These are phyloP conservation scores for Notospermus geniculatus DNA, from an alignment of 1,140 invertebrate species.

Conservation along the genomic window DNA sequence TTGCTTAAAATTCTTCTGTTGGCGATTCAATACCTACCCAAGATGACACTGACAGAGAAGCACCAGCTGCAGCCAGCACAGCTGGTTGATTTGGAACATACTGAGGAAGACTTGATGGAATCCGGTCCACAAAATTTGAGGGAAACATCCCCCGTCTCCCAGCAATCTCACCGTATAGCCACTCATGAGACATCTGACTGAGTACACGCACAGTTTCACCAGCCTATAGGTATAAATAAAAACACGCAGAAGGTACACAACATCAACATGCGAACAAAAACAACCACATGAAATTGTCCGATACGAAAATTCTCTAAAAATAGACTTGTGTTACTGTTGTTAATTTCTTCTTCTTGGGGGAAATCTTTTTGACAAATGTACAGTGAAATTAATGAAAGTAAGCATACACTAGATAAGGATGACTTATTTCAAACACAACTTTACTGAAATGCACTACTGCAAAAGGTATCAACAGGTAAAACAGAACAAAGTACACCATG, in stretches of 20 bases:
- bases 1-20: neutral
- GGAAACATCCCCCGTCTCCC: slow-evolving; percentile 76
- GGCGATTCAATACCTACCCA: neutral
- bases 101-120: slow-evolving; percentile 4
- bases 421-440: neutral
- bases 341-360: neutral
- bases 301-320: no score
- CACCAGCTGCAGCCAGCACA: neutral
- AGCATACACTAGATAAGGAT: neutral
- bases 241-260: neutral
- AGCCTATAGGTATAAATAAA: slow-evolving; percentile 50
- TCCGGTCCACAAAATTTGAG: slow-evolving; percentile 67
- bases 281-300: no score
- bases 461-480: slow-evolving; percentile 61
- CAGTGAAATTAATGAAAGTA: no score
- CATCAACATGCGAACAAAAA: neutral
- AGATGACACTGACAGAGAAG: neutral
- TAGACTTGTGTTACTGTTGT: neutral
- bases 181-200: slow-evolving; percentile 66
- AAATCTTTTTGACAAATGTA: no score
- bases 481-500: slow-evolving; percentile 65
- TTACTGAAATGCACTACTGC: slow-evolving; percentile 20
- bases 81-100: neutral
- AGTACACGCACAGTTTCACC: slow-evolving; percentile 70
- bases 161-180: slow-evolving; percentile 74